Percentiles rank a stretch among this genome's conserved stretches.
phyloP scores from a whole-genome alignment of 1,140 invertebrate species.

The Bombus haemorrhoidalis region DNA sequence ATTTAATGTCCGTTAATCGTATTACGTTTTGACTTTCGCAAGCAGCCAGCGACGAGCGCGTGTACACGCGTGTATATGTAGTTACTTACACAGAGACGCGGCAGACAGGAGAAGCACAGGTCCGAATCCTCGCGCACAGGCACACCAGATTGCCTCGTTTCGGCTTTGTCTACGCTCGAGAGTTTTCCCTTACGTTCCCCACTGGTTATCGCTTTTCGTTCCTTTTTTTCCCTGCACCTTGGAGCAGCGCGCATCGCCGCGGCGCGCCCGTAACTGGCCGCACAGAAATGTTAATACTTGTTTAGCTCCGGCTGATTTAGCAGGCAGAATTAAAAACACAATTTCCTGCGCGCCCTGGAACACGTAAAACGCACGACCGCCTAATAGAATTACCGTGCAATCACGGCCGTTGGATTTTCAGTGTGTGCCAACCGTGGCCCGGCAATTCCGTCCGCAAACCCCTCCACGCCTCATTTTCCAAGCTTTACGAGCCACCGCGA shows the following conservation, averaged over 20 bases:
- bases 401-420: constrained; percentile 68
- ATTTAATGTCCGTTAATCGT: constrained; percentile 72
- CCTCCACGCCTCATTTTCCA: background rate
- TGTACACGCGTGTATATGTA: too few species aligned
- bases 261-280: constrained; percentile 24
- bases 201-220: constrained; percentile 34
- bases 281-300: constrained; percentile 73
- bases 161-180: constrained; percentile 15
- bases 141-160: constrained; percentile 39
- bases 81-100: background rate
- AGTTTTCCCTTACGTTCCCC: constrained; percentile 24
- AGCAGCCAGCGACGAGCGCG: background rate
- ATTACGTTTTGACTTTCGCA: constrained; percentile 66
- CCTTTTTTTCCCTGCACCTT: background rate
- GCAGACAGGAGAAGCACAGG: too few species aligned
- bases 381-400: constrained; percentile 74
- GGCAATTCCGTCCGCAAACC: constrained; percentile 22
- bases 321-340: constrained; percentile 74
- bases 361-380: constrained; percentile 59
- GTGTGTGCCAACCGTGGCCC: constrained; percentile 37
- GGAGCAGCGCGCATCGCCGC: constrained; percentile 17
- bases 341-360: constrained; percentile 64
- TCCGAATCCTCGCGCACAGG: constrained; percentile 1
- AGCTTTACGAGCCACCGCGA: constrained; percentile 45
- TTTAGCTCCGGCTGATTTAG: constrained; percentile 74